Percentiles rank a stretch among this genome's conserved stretches.
Evolutionary conservation across 2,113 vertebrate genomes (phyloP).

Genomic region (Stegostoma tigrinum): DNA sequence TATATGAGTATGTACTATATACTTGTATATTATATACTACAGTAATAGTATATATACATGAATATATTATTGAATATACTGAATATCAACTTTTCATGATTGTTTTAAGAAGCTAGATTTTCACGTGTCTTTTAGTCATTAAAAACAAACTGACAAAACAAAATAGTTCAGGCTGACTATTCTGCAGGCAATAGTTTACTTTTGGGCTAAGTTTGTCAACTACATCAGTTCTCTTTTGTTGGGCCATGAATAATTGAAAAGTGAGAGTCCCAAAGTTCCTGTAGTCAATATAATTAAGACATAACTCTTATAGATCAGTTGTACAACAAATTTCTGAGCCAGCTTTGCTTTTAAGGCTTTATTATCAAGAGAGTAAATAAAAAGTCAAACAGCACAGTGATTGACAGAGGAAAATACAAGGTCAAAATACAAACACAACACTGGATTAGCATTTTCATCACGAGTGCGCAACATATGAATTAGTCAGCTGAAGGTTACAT

Average conservation of each 20-base stretch:
- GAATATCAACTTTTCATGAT: no score
- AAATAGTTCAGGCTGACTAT: background rate
- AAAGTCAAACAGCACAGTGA: background rate
- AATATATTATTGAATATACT: background rate
- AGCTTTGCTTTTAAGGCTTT: slow-evolving; percentile 31
- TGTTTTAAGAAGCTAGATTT: background rate
- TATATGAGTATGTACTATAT: no score
- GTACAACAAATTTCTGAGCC: slow-evolving; percentile 10
- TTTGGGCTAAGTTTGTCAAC: background rate
- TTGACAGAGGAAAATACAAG: background rate
- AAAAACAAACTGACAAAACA: background rate
- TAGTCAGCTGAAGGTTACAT: background rate
- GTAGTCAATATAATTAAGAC: slow-evolving; percentile 11
- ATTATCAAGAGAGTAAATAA: background rate
- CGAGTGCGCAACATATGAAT: background rate
- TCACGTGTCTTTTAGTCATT: background rate
- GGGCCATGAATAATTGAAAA: slow-evolving; percentile 10
- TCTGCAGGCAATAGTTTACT: background rate
- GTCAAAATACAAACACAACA: slow-evolving; percentile 10
- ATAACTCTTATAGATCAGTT: background rate
- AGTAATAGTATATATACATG: no score
- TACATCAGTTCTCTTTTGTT: background rate
- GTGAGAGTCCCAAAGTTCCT: background rate
- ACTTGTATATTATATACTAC: no score
- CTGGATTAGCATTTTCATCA: slow-evolving; percentile 9